Base-by-base conservation (phyloP, 2,888 invertebrate genomes). In the Clostera curtula region DNA sequence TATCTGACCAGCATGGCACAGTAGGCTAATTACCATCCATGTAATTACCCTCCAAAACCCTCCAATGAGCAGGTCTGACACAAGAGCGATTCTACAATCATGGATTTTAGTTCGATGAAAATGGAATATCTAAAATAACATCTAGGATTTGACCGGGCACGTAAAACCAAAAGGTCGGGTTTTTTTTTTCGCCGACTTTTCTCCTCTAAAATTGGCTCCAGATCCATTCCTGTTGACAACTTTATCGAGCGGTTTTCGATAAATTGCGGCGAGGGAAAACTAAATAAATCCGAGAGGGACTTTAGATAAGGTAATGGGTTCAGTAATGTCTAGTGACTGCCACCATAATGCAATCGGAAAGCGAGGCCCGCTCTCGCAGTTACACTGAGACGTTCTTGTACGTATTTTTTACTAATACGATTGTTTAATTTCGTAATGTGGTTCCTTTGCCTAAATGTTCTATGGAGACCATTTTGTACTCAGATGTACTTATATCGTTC, bases 271-370 rank as follows among this genome's bases (percentile, higher is more conserved):
- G 71, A 75, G 76, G 79, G 79, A 80, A 82, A 79, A 80, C 80
- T 82, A 82, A 82, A 82, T 83, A 80, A 83, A 82, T 83, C 80
- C 80, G 70, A 76, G 76, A 79, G 71, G 75, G 80, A 76, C 83
- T 83, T 83, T 75, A 83, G 82, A 83, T 83, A 83, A 83, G 82
- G 83, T 82, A 83, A 83, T 82, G 80, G 82, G 64, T 73, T 66
- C 71, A 68, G 77, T 80, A 80, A 80, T 80, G 82, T 75, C 76
- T 79, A 63, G 69, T 63, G 72, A 72, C 71, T 73, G 70, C 61
- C 60, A 65, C 69, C 67, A 67, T 79, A 80, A 79, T 80, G 83
- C 80, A 79, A 79, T 82, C 76, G 71, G 60, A 67, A 69, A 70
- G 60, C 61, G 65, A 65, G 65, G 69, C 68, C 50, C 63, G 54